These are phyloP conservation scores for Lissocephala sabroskyi DNA, from an alignment of 2,888 invertebrate species.

Conservation along the genomic window DNA sequence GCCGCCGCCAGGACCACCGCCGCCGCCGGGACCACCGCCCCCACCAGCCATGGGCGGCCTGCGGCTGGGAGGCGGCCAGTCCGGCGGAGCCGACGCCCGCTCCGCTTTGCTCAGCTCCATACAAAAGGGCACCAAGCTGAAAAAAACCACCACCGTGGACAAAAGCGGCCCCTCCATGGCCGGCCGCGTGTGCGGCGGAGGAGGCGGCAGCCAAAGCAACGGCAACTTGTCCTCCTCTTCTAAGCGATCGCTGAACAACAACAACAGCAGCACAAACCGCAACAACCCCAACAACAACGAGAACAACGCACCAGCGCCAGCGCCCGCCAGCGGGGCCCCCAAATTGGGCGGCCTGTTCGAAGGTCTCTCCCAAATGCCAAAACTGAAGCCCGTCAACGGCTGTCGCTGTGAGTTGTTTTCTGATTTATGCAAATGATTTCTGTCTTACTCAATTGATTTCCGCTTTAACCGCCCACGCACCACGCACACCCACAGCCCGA, in stretches of 20 bases:
- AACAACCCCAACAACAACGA: slow-evolving; percentile 39
- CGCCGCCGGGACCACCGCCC: slow-evolving; percentile 79
- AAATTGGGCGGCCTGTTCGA: slow-evolving; percentile 71
- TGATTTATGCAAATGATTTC: slow-evolving; percentile 22
- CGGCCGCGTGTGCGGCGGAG: slow-evolving; percentile 72
- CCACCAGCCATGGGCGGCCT: slow-evolving; percentile 74
- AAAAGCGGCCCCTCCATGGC: slow-evolving; percentile 87
- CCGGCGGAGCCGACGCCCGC: slow-evolving; percentile 75
- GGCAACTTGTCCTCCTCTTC: slow-evolving; percentile 7
- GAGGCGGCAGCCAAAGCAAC: not conserved
- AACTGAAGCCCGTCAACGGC: slow-evolving; percentile 72
- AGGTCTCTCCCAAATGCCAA: slow-evolving; percentile 71
- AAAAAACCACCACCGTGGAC: slow-evolving; percentile 91
- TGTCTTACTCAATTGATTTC: slow-evolving; percentile 47
- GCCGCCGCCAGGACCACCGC: slow-evolving; percentile 75
- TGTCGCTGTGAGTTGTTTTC: slow-evolving; percentile 55
- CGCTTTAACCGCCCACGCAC: slow-evolving; percentile 42
- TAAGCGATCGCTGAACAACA: slow-evolving; percentile 36
- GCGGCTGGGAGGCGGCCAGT: slow-evolving; percentile 56
- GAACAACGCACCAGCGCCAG: slow-evolving; percentile 33
- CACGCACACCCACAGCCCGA: slow-evolving; percentile 19
- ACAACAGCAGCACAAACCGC: slow-evolving; percentile 32
- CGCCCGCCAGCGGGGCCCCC: slow-evolving; percentile 66
- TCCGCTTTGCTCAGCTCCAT: slow-evolving; percentile 86
- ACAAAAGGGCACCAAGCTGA: slow-evolving; percentile 85